Base-by-base conservation (phyloP, 2,888 invertebrate species). In the Lasioglossum figueresi region DNA sequence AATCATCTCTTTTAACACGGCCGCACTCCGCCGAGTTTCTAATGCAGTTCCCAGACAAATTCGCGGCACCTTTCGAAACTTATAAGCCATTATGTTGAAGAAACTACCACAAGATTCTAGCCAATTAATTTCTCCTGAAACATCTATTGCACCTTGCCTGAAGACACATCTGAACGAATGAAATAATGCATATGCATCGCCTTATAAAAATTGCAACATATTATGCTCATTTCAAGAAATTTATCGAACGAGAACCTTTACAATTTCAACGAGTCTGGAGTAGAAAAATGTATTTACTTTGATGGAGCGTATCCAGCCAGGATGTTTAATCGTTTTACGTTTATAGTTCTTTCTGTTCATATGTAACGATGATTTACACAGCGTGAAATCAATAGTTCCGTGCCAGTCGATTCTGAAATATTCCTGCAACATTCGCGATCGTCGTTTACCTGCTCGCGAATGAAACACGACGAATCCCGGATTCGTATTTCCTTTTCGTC, bases 401-500 rank as follows among this genome's bases (percentile, higher is more conserved):
- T 23, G 23, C 52, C 19, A 6, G 23, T 37, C 68, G 80, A 80
- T 76, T 43, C 66, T 14, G 27, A 59, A 59, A 59, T 59, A 59
- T 59, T 31, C 3, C 27, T 14, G 59, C 59, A 27, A 52, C 52
- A 52, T 52, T 59, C 59, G 37, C 19, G 27, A 73, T 14, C 66
- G 27, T 52, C 75, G 19, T 31, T 74, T 40, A 66, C 74, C 37
- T 40, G 45, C 59, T 48, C 37, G 37, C 37, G 31, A 56, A 70
- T 37, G 70, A 81, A 72, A 63, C 37, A 70, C 56, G 76, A 70
- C 70, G 45, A 70, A 19, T 23, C 19, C n/a, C 31, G 27, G 5
- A 63, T 45, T 81, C 66, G 31, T 48, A 48, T 76, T 63, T 63
- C 19, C 59, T 63, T 73, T 34, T 63, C 45, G 43, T 56, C 0